Conservation (phyloP, 2,888 invertebrate species). For the Troilus luridus region DNA sequence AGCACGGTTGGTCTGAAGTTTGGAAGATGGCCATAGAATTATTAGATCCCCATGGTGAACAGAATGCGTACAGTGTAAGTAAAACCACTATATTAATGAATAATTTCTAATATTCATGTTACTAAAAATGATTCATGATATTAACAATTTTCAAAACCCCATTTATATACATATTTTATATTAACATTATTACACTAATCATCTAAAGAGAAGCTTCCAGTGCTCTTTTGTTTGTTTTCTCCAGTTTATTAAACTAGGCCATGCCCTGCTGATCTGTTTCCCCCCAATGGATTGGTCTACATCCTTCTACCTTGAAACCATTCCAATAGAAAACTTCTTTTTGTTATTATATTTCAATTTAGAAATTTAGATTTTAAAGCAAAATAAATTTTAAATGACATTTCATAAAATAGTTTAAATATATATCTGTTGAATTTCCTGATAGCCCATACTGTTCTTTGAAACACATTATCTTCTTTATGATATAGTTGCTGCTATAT, state of each 20-base stretch:
- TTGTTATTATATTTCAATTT: neutral
- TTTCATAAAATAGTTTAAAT: too few relatives aligned
- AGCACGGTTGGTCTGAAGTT: constrained; percentile 90
- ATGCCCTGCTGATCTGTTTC: neutral
- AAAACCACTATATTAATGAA: neutral
- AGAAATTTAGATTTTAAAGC: too few relatives aligned
- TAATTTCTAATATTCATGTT: neutral
- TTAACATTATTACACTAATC: neutral
- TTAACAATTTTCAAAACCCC: too few relatives aligned
- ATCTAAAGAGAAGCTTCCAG: neutral
- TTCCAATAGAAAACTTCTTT: neutral
- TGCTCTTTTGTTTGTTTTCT: neutral
- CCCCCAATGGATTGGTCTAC: neutral
- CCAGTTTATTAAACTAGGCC: neutral
- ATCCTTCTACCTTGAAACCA: neutral
- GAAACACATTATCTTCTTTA: neutral
- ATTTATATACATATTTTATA: too few relatives aligned
- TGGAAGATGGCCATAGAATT: constrained; percentile 89
- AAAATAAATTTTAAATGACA: too few relatives aligned
- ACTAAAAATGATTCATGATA: too few relatives aligned
- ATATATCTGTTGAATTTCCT: neutral
- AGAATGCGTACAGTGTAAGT: constrained; percentile 85
- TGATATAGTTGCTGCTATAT: too few relatives aligned
- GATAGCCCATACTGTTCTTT: neutral
- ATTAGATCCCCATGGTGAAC: constrained; percentile 91